Evolutionary conservation across 2,113 vertebrate genomes (phyloP).

Genomic region (Tenebrosternarchus preto): DNA sequence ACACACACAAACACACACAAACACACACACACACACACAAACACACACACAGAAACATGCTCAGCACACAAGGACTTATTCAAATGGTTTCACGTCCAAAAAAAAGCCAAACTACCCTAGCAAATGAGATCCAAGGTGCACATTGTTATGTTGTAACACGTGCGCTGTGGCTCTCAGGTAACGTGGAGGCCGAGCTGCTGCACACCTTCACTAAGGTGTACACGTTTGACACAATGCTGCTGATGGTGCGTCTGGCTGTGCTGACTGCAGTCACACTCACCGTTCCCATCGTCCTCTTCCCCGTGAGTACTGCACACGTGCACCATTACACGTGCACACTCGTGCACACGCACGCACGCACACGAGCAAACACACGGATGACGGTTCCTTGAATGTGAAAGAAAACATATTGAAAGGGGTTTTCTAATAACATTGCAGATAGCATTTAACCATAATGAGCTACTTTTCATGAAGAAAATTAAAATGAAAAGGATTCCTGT

Average conservation of each 20-base stretch:
- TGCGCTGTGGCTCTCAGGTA: constrained; percentile 67
- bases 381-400: no score
- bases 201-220: constrained; percentile 94
- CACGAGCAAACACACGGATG: background rate
- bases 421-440: no score
- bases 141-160: background rate
- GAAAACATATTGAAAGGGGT: no score
- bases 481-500: no score
- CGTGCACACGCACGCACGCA: background rate
- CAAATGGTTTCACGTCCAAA: no score
- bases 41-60: background rate
- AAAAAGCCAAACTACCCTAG: no score
- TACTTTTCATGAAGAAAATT: no score
- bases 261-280: constrained; percentile 93
- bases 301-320: constrained; percentile 79
- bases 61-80: no score
- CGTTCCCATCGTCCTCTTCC: constrained; percentile 95
- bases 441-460: no score
- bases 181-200: constrained; percentile 93
- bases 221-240: constrained; percentile 84
- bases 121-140: no score
- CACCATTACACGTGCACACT: background rate
- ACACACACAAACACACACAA: background rate
- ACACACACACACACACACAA: constrained; percentile 31
- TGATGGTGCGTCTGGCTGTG: constrained; percentile 91